phyloP scores from a whole-genome alignment of 1,140 invertebrate genomes.

The Chironomus striatipennis region DNA sequence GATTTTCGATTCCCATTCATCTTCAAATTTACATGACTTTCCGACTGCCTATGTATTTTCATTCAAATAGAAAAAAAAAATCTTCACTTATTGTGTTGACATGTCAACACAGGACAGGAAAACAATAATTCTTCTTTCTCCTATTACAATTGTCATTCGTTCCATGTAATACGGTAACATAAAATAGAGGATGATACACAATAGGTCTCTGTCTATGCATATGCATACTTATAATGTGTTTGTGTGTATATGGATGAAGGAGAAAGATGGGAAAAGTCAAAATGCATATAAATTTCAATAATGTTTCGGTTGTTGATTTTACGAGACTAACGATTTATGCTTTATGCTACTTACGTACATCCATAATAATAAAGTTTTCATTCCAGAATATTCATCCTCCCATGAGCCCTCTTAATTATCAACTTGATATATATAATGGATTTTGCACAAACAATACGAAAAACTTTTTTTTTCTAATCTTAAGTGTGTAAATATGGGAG shows the following conservation, averaged over 20 bases:
- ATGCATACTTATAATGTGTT: not conserved
- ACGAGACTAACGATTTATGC: not conserved
- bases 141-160: not conserved
- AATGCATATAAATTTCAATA: slow-evolving; percentile 10
- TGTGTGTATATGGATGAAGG: not conserved
- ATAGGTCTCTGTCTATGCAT: not conserved
- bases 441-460: not conserved
- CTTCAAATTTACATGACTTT: too few relatives aligned
- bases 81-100: not conserved
- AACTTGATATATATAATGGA: not conserved
- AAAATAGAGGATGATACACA: too few relatives aligned
- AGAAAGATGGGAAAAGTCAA: too few relatives aligned
- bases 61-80: too few relatives aligned
- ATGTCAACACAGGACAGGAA: not conserved
- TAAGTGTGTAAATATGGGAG: too few relatives aligned
- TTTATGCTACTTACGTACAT: not conserved
- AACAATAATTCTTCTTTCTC: slow-evolving; percentile 14
- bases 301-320: not conserved
- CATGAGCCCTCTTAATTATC: not conserved
- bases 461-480: not conserved
- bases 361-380: not conserved
- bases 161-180: too few relatives aligned
- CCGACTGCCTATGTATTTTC: too few relatives aligned
- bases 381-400: not conserved
- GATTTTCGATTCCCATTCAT: too few relatives aligned